Evolutionary conservation across 2,888 invertebrate genomes (phyloP), one percentile per base, ranked within the genome.

Genomic region (Ophion ellenae): DNA sequence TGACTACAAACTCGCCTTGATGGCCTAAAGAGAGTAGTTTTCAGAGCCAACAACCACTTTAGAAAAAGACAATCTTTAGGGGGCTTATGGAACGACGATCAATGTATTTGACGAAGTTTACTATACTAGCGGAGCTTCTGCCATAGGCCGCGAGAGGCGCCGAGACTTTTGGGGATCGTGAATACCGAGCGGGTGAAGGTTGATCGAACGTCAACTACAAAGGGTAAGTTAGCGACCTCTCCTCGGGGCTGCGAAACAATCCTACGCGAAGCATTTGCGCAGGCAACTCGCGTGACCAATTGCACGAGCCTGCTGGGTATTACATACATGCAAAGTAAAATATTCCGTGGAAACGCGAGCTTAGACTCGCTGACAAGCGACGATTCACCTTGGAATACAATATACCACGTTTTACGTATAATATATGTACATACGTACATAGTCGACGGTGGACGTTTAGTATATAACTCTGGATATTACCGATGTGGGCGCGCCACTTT

Each of bases 401-500:
- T 61, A 81, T 64, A 70, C 10, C 24, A 61, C 63, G 61, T 71
- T 63, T 78, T 63, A 20, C 61, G 61, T 78, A 53, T 63, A 59
- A 83, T 14, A 53, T 53, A 53, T 53, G 53, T 53, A 53, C 53
- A 73, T 63, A 57, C 63, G 76, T 71, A 61, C 66, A 40, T 10
- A 47, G 47, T 47, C 64, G n/a, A 17, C 53, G 53, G 36, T 32
- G 24, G 40, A 67, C 69, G 69, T 73, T 64, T 74, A 28, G n/a
- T 64, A 64, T 77, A 76, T 67, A 75, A 47, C 36, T 53, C 11
- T 75, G 70, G 61, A 66, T 83, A 83, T 85, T 76, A 83, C 80
- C 67, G 77, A 83, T 70, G 81, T 83, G 84, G 81, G 86, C 78
- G 86, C 83, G 83, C 78, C 83, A 86, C 86, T 86, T 86, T 84